Conservation (phyloP, 2,113 vertebrate species). For the Oreochromis spilurus region DNA sequence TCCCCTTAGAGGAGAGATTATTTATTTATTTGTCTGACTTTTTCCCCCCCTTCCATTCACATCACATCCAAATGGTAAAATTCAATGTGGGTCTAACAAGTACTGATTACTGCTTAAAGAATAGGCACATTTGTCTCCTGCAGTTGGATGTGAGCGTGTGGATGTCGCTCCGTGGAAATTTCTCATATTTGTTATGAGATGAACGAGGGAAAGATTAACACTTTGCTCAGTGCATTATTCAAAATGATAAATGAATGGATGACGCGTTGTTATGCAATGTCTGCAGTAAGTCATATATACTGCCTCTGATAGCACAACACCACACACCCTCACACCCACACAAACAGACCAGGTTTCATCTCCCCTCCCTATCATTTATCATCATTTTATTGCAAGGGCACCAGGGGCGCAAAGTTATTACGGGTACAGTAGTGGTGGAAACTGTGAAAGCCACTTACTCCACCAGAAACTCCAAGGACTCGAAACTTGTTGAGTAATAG, state of each 20-base stretch:
- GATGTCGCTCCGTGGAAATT: not conserved
- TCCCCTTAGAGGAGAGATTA: not conserved
- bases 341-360: not conserved
- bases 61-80: not conserved
- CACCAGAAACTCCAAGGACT: conserved; percentile 30
- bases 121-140: not conserved
- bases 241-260: not conserved
- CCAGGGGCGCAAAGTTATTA: conserved; percentile 50
- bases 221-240: not conserved
- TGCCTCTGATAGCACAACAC: not conserved
- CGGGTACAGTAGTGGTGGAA: conserved; percentile 25
- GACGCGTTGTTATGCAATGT: not conserved
- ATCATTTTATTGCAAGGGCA: conserved; percentile 60
- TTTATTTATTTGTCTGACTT: conserved; percentile 9
- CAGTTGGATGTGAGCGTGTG: not conserved
- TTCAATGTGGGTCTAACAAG: not conserved
- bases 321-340: not conserved
- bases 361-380: conserved; percentile 44
- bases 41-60: not conserved
- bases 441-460: conserved; percentile 40
- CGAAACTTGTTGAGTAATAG: conserved; percentile 52
- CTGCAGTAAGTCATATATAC: not conserved
- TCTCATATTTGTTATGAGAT: not conserved
- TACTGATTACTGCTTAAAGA: not conserved
- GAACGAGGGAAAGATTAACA: not conserved